phyloP scores from a whole-genome alignment of 2,113 vertebrate genomes.

The Apeltes quadracus region DNA sequence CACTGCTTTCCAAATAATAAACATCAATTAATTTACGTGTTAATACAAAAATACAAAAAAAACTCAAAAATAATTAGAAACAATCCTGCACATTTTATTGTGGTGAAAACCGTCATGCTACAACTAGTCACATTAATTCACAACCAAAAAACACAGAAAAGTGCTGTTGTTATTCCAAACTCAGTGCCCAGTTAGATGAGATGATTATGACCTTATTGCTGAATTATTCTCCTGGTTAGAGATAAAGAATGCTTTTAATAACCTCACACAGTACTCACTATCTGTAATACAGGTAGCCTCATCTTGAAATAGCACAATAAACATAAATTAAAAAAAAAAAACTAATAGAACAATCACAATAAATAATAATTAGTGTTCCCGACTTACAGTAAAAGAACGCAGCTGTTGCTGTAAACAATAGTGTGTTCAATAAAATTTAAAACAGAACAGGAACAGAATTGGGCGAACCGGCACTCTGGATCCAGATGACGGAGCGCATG shows the following conservation, averaged over 20 bases:
- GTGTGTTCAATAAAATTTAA: conserved; percentile 34
- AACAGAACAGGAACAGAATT: conserved; percentile 25
- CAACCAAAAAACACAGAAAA: conserved; percentile 54
- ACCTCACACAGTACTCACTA: conserved; percentile 29
- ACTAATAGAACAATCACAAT: conserved; percentile 49
- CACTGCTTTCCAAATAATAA: background rate
- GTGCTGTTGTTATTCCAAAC: conserved; percentile 55
- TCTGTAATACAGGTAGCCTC: conserved; percentile 27
- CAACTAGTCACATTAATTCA: conserved; percentile 53
- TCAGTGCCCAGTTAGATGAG: conserved; percentile 61
- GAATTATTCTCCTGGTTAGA: conserved; percentile 38
- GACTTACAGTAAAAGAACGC: conserved; percentile 54
- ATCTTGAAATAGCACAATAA: conserved; percentile 36
- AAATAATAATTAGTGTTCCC: conserved; percentile 76
- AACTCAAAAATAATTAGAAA: conserved; percentile 24
- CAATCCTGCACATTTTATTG: conserved; percentile 64
- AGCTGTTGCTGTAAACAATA: conserved; percentile 69
- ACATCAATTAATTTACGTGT: no score
- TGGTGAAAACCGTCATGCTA: conserved; percentile 56
- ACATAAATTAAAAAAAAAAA: conserved; percentile 43
- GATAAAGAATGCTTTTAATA: conserved; percentile 7
- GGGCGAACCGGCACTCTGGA: conserved; percentile 18
- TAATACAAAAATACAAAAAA: background rate
- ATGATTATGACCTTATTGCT: conserved; percentile 72
- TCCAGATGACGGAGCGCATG: conserved; percentile 41